Evolutionary conservation across 2,888 invertebrate genomes (phyloP).

Genomic region (Drosophila macrothrix): DNA sequence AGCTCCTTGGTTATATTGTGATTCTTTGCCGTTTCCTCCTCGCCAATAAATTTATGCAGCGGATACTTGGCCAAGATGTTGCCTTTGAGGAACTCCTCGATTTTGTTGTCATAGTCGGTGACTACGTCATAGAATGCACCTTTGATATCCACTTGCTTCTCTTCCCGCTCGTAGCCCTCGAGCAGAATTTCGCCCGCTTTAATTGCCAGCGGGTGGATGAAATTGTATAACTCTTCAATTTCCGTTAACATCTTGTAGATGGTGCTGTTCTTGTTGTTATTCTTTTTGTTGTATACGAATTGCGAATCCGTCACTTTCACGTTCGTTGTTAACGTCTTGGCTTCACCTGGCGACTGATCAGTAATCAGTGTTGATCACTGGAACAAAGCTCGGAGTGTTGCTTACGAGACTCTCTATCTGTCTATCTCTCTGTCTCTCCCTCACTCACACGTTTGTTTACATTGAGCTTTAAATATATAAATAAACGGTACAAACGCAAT

Average conservation of each 20-base stretch:
- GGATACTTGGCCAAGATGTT: conserved; percentile 87
- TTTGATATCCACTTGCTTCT: conserved; percentile 86
- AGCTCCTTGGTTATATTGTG: conserved; percentile 86
- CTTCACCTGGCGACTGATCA: conserved; percentile 36
- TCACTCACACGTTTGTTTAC: conserved; percentile 37
- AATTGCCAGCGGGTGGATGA: conserved; percentile 82
- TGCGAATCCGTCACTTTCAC: conserved; percentile 1
- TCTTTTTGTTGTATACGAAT: conserved; percentile 1
- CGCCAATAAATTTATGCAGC: conserved; percentile 89
- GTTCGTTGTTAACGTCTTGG: conserved; percentile 15
- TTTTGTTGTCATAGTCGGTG: conserved; percentile 91
- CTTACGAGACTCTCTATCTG: background rate
- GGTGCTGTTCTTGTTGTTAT: background rate
- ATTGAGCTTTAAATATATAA: conserved; percentile 47
- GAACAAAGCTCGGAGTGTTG: conserved; percentile 14
- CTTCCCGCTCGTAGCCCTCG: conserved; percentile 80
- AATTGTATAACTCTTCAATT: conserved; percentile 81
- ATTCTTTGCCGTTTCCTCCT: conserved; percentile 87
- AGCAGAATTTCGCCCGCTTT: conserved; percentile 82
- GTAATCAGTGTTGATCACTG: conserved; percentile 8
- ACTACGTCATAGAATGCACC: conserved; percentile 90
- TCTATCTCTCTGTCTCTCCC: background rate
- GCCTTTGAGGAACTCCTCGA: conserved; percentile 89
- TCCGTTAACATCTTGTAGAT: conserved; percentile 60
- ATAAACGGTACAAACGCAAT: conserved; percentile 29